phyloP scores from a whole-genome alignment of 1,140 invertebrate genomes.

The Homarus americanus region DNA sequence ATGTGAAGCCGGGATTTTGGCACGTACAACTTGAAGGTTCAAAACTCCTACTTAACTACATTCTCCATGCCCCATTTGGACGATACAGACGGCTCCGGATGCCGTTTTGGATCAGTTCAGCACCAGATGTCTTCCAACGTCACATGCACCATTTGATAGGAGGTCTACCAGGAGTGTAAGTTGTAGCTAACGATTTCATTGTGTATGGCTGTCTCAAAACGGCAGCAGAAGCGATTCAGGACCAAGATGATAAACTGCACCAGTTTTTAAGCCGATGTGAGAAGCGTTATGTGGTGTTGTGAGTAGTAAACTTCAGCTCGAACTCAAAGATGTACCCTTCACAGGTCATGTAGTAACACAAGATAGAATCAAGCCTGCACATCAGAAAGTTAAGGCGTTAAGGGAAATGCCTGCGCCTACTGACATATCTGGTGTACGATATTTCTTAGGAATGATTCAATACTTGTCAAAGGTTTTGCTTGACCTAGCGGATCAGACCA shows the following conservation, averaged over 20 bases:
- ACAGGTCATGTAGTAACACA: neutral
- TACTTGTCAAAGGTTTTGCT: constrained; percentile 14
- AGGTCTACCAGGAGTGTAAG: constrained; percentile 16
- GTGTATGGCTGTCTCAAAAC: constrained; percentile 23
- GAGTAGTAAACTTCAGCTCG: neutral
- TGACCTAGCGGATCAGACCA: neutral
- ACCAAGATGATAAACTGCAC: constrained; percentile 13
- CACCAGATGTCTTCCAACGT: constrained; percentile 12
- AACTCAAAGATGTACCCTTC: neutral
- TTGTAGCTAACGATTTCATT: constrained; percentile 14
- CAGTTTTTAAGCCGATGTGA: neutral
- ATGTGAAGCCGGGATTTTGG: too few species aligned
- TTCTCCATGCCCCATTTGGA: too few species aligned
- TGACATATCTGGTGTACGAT: neutral
- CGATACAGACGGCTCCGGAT: neutral
- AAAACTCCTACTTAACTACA: too few species aligned
- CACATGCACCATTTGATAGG: constrained; percentile 30
- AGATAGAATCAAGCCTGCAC: neutral
- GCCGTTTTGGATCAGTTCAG: neutral
- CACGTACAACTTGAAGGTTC: too few species aligned
- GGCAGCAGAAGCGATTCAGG: neutral
- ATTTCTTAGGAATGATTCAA: constrained; percentile 25
- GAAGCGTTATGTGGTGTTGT: neutral
- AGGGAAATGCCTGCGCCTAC: constrained; percentile 9
- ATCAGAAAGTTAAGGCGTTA: neutral